Conservation (phyloP, 2,888 invertebrate species). For the Protophormia terraenovae region DNA sequence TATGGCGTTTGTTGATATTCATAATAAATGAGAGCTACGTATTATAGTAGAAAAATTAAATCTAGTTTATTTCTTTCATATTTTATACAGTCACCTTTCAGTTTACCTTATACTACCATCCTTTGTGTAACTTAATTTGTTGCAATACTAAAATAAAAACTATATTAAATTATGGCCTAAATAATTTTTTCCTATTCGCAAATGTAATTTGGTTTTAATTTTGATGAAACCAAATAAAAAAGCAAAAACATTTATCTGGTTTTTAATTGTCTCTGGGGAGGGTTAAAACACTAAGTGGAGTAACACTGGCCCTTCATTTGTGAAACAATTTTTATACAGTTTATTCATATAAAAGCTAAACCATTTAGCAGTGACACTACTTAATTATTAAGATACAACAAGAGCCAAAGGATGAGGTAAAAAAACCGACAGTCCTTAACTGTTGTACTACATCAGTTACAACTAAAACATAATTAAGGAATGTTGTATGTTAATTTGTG, state of each 20-base stretch:
- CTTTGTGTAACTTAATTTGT: not conserved
- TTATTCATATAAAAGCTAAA: conserved; percentile 26
- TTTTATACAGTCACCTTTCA: not conserved
- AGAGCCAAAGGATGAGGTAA: not conserved
- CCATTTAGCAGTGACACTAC: conserved; percentile 29
- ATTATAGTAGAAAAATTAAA: too few species aligned
- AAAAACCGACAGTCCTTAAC: not conserved
- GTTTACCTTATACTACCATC: not conserved
- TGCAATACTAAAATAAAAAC: not conserved
- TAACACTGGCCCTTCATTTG: not conserved
- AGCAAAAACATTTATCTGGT: not conserved
- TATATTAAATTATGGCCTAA: not conserved
- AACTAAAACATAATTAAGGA: conserved; percentile 28
- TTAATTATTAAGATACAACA: conserved; percentile 36
- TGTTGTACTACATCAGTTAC: not conserved
- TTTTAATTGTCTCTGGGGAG: conserved; percentile 9
- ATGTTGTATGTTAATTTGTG: not conserved
- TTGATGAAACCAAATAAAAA: not conserved
- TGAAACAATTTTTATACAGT: not conserved
- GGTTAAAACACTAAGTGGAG: not conserved
- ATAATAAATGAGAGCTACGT: too few species aligned
- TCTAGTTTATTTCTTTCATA: too few species aligned
- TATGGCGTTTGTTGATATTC: too few species aligned
- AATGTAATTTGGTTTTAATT: conserved; percentile 34
- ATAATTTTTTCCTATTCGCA: conserved; percentile 23